Conservation (phyloP, 2,797 vertebrate genomes). For the Anableps anableps region DNA sequence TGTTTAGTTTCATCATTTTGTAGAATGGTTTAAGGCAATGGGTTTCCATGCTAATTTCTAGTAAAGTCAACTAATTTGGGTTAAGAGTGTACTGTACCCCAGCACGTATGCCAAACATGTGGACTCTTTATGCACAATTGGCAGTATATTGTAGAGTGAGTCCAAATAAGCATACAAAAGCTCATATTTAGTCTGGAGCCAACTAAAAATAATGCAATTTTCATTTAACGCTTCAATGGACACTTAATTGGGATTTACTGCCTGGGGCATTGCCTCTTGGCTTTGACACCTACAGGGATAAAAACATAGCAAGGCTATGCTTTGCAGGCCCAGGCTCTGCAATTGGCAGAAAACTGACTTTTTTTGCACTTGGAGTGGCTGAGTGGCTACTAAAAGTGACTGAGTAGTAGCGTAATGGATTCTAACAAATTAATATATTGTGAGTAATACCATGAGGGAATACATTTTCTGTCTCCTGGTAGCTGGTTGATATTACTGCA, state of each 20-base stretch:
- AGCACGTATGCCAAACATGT: neutral
- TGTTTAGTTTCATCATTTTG: no score
- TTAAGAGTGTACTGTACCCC: neutral
- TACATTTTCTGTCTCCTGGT: neutral
- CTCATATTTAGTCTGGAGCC: neutral
- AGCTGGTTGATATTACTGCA: neutral
- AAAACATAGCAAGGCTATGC: neutral
- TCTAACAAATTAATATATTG: neutral
- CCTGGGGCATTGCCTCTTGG: conserved; percentile 12
- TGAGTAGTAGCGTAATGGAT: neutral
- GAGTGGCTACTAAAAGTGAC: neutral
- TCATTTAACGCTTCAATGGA: neutral
- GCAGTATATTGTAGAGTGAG: neutral
- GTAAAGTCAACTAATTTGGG: no score
- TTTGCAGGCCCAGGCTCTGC: neutral
- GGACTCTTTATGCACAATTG: neutral
- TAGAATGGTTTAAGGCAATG: no score
- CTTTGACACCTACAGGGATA: neutral
- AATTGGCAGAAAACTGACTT: neutral
- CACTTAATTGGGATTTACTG: conserved; percentile 12
- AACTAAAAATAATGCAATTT: conserved; percentile 1
- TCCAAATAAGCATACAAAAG: neutral
- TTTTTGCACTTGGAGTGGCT: neutral
- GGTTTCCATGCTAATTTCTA: no score
- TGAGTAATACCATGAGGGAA: neutral